A percentile compares a stretch with the other conserved stretches of the same genome.
Conservation (phyloP, 2,888 invertebrate genomes). For the Frankliniella fusca region DNA sequence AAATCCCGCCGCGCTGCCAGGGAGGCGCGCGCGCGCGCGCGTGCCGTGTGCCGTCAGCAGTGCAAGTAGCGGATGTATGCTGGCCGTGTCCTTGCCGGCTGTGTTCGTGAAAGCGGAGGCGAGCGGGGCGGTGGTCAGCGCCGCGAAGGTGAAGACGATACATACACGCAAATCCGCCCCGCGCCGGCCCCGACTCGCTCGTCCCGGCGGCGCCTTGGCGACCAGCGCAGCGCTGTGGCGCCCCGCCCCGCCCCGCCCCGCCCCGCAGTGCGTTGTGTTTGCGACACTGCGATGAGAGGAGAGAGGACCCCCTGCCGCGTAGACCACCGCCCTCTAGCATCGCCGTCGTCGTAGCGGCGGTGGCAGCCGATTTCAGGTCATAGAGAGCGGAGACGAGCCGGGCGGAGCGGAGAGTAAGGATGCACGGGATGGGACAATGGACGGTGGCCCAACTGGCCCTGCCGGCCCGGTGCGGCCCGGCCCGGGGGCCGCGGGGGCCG, state of each 20-base stretch:
- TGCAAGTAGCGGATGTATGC: no score
- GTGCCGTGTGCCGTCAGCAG: no score
- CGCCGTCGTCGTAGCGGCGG: background rate
- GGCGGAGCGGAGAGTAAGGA: no score
- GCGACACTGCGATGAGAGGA: no score
- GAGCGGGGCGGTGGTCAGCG: background rate
- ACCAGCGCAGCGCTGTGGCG: background rate
- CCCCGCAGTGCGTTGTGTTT: no score
- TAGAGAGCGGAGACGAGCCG: background rate
- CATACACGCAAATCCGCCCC: background rate
- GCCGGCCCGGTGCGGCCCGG: background rate
- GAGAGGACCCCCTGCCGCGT: no score
- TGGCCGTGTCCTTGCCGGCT: background rate
- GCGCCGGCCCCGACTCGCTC: no score
- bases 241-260: no score
- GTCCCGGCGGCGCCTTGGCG: background rate
- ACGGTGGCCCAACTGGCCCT: background rate
- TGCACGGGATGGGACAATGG: conserved; percentile 2
- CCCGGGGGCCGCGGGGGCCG: no score
- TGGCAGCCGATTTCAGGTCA: conserved; percentile 9
- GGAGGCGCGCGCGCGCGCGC: no score
- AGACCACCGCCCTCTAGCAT: no score
- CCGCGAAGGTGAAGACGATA: background rate
- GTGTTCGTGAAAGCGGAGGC: background rate
- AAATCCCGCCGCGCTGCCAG: no score